Evolutionary conservation across 1,140 invertebrate genomes (phyloP).

Genomic region (Pseudomyrmex dendroicus): DNA sequence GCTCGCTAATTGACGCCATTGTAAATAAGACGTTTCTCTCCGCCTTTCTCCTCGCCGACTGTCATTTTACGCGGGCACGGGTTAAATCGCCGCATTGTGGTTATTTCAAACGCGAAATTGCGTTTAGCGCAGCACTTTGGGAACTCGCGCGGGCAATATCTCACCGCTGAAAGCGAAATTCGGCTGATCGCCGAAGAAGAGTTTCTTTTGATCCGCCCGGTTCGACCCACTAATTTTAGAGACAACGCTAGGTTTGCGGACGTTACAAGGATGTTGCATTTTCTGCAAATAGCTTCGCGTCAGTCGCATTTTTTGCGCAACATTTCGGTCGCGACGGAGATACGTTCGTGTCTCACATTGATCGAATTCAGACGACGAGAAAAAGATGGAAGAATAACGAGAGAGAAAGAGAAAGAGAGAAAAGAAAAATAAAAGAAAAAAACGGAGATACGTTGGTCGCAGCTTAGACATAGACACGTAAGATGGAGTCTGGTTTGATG

Average conservation of each 20-base stretch:
- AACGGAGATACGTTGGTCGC: conserved; percentile 65
- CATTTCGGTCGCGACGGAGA: conserved; percentile 11
- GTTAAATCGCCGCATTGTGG: conserved; percentile 13
- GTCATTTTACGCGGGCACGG: conserved; percentile 17
- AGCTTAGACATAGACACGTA: conserved; percentile 65
- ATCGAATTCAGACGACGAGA: conserved; percentile 55
- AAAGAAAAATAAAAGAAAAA: conserved; percentile 54
- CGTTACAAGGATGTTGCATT: background rate
- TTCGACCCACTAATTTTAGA: conserved; percentile 19
- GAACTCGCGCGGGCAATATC: conserved; percentile 1
- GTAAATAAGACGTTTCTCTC: conserved; percentile 27
- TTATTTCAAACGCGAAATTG: conserved; percentile 15
- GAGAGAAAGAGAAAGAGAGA: conserved; percentile 11
- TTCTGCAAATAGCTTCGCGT: background rate
- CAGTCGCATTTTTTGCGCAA: conserved; percentile 23
- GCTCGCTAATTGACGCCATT: conserved; percentile 35
- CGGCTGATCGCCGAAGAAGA: background rate
- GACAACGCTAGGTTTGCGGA: background rate
- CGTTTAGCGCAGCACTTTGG: conserved; percentile 27
- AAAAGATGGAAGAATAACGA: conserved; percentile 40
- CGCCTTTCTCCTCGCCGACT: conserved; percentile 14
- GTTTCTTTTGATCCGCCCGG: background rate
- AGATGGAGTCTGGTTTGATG: conserved; percentile 83
- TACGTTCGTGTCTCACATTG: conserved; percentile 12
- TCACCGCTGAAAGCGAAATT: conserved; percentile 9